Evolutionary conservation across 2,797 vertebrate genomes (phyloP), one percentile per base, ranked within the genome.

Genomic region (Monodelphis domestica): DNA sequence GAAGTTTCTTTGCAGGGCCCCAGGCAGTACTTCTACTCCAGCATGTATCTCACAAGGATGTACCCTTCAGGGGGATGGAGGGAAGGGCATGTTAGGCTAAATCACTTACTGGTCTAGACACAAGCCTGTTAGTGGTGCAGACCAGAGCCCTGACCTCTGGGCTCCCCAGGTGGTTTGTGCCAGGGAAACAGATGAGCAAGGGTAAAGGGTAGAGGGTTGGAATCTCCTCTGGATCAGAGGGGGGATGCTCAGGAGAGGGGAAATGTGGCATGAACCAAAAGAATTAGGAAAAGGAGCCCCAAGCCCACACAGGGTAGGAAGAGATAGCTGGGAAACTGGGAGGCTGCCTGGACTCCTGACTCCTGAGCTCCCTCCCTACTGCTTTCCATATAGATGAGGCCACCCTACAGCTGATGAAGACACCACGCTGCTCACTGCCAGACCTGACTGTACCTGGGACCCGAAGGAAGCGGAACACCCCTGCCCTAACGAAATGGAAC

Each of bases 391-490:
- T 93, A 99, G 99, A 99, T 10, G 98, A 98, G 97, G 99, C 99
- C 95, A 99, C 99, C 0, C 95, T 99, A 97, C 98, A 98, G 12
- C 98, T 99, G 88, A 99, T 99, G 99, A 99, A 99, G 98, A 99
- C 99, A 0, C 99, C 99, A 53, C 99, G 99, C 94, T 99, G 99
- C 96, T 99, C 99, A 3, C 98, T 99, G 95, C 99, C 99, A 0
- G 99, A 99, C 98, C 95, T 99, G 7, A 87, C 98, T 0, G 91
- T 97, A 0, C 17, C 95, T 0, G 98, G 98, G 15, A 90, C 95
- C 0, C 98, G 99, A 78, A 98, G 97, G 95, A 99, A 98, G 97
- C 98, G 99, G 93, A 98, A 98, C 4, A n/a, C 96, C 0, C 98
- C 96, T 1, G 97, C 98, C 38, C 97, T 98, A 24, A 98, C 98